These are phyloP conservation scores for Pyrrhosoma nymphula DNA, from an alignment of 2,888 invertebrate genomes.

Conservation along the genomic window DNA sequence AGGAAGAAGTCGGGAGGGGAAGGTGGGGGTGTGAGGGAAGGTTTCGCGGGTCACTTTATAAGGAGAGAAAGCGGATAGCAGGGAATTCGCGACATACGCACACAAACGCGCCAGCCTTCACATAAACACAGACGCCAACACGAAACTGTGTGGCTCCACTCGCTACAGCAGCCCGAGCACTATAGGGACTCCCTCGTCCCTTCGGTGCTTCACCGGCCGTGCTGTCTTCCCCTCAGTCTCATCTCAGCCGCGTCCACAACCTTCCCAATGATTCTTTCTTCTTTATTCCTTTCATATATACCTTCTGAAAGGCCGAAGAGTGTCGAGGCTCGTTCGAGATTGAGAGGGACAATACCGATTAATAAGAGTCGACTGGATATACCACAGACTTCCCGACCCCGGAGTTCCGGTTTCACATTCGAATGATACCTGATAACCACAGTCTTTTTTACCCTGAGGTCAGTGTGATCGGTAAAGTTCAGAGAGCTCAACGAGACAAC, in stretches of 20 bases:
- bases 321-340: too few relatives aligned
- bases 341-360: too few relatives aligned
- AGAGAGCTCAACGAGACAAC: too few relatives aligned
- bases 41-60: conserved; percentile 67
- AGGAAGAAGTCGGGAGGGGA: neutral
- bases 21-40: conserved; percentile 13
- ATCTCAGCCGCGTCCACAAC: too few relatives aligned
- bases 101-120: neutral
- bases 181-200: neutral
- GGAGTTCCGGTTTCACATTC: too few relatives aligned
- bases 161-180: neutral
- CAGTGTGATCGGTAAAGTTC: too few relatives aligned
- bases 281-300: neutral
- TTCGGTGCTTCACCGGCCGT: neutral
- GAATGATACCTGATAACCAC: too few relatives aligned
- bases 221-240: neutral
- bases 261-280: neutral
- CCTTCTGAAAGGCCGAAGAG: too few relatives aligned
- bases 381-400: too few relatives aligned
- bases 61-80: conserved; percentile 65
- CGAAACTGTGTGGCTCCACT: conserved; percentile 12
- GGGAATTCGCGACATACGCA: conserved; percentile 63
- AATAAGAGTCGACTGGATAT: too few relatives aligned
- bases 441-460: too few relatives aligned
- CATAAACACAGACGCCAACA: conserved; percentile 47